Evolutionary conservation across 2,888 invertebrate genomes (phyloP).

Genomic region (Hesperia comma): DNA sequence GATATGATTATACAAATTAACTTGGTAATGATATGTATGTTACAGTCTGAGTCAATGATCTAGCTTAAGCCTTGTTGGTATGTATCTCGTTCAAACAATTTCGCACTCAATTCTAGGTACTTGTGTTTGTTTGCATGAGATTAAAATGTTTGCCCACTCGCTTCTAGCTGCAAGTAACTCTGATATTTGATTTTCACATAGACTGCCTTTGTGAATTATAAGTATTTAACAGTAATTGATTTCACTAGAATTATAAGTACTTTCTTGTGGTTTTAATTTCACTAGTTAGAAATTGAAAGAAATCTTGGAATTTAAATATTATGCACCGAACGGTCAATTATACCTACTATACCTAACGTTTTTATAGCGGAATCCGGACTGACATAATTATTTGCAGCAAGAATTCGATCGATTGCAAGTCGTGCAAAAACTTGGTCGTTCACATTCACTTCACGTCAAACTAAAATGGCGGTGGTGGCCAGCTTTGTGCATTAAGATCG

Average conservation of each 20-base stretch:
- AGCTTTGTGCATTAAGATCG: constrained; percentile 34
- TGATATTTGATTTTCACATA: constrained; percentile 26
- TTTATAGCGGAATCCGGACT: constrained; percentile 17
- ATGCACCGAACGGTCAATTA: background rate
- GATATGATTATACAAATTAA: constrained; percentile 32
- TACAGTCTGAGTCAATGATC: constrained; percentile 24
- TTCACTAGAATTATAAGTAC: background rate
- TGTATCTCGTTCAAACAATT: constrained; percentile 24
- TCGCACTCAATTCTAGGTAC: constrained; percentile 31
- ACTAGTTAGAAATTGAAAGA: background rate
- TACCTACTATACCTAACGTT: background rate
- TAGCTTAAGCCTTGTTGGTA: constrained; percentile 27
- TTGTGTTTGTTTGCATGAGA: constrained; percentile 31
- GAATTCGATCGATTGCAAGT: constrained; percentile 35
- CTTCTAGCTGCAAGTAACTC: constrained; percentile 24
- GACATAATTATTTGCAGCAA: constrained; percentile 33
- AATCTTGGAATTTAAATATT: background rate
- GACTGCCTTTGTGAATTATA: constrained; percentile 7
- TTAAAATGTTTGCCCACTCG: constrained; percentile 35
- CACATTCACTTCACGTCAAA: constrained; percentile 36
- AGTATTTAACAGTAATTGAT: background rate
- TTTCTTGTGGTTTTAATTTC: background rate
- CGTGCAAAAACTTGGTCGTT: constrained; percentile 32
- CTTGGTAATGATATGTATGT: constrained; percentile 23
- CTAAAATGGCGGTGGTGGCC: constrained; percentile 34